Percentiles rank a stretch among this genome's conserved stretches.
Evolutionary conservation across 2,888 invertebrate genomes (phyloP).

Genomic region (Chrysolina americana): DNA sequence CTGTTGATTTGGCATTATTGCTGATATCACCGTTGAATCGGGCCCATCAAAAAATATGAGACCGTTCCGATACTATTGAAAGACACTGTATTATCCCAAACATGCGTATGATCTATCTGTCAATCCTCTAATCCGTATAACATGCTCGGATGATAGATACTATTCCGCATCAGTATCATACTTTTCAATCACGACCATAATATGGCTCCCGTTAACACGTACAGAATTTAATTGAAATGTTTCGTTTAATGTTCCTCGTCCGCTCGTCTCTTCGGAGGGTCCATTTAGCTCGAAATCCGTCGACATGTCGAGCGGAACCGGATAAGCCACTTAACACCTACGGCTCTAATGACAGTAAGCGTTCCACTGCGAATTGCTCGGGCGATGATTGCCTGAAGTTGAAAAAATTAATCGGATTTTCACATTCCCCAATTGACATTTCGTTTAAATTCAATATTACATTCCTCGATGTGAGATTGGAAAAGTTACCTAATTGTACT

Average conservation of each 20-base stretch:
- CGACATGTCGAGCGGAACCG: slow-evolving; percentile 25
- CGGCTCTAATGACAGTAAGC: not conserved
- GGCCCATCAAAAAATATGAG: too few relatives aligned
- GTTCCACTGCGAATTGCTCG: not conserved
- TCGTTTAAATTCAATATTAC: too few relatives aligned
- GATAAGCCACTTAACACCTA: slow-evolving; percentile 33
- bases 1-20: too few relatives aligned
- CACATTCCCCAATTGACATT: not conserved
- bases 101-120: too few relatives aligned
- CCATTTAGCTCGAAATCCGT: slow-evolving; percentile 18
- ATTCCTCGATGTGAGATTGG: too few relatives aligned
- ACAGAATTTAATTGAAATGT: slow-evolving; percentile 11
- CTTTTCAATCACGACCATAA: slow-evolving; percentile 3
- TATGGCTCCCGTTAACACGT: slow-evolving; percentile 10
- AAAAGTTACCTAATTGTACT: too few relatives aligned
- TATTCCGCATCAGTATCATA: not conserved
- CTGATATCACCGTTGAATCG: too few relatives aligned
- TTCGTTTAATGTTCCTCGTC: slow-evolving; percentile 19
- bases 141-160: too few relatives aligned
- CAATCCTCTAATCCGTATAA: too few relatives aligned
- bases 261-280: slow-evolving; percentile 21
- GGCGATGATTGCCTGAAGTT: not conserved
- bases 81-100: too few relatives aligned
- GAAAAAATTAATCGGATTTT: not conserved
- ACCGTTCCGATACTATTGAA: too few relatives aligned